These are phyloP conservation scores for Lepidurus apus DNA, from an alignment of 1,140 invertebrate genomes.

Conservation along the genomic window DNA sequence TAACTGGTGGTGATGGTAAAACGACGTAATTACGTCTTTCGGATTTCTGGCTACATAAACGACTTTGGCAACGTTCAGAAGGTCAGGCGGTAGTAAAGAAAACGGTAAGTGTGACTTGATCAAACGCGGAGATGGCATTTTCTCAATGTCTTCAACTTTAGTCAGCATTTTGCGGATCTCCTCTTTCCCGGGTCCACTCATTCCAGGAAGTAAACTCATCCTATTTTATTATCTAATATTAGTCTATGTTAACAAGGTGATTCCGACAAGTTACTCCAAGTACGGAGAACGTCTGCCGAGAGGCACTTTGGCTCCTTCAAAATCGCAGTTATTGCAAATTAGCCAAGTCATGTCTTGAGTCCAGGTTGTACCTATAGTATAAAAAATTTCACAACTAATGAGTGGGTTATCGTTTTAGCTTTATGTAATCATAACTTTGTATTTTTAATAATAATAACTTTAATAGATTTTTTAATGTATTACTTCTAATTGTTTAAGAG, in stretches of 20 bases:
- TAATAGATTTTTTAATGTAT: no score
- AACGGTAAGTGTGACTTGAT: constrained; percentile 49
- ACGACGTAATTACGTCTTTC: constrained; percentile 6
- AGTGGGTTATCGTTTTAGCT: background rate
- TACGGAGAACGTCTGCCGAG: constrained; percentile 63
- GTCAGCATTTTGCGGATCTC: no score
- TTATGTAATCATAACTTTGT: background rate
- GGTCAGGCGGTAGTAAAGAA: constrained; percentile 43
- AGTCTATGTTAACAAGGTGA: background rate
- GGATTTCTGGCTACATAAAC: constrained; percentile 27
- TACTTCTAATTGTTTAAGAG: no score
- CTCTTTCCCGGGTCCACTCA: background rate
- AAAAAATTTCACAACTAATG: background rate
- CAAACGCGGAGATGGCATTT: constrained; percentile 41
- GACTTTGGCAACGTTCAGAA: constrained; percentile 35
- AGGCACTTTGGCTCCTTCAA: constrained; percentile 51
- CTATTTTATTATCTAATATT: background rate
- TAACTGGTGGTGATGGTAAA: background rate
- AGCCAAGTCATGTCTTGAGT: constrained; percentile 74
- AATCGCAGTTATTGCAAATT: constrained; percentile 64
- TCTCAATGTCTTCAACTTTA: background rate
- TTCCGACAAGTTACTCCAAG: constrained; percentile 49
- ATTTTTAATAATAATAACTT: background rate
- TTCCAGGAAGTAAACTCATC: background rate
- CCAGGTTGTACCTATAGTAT: constrained; percentile 67